These are phyloP conservation scores for Synaphobranchus kaupii DNA, from an alignment of 2,797 vertebrate species.

Conservation along the genomic window DNA sequence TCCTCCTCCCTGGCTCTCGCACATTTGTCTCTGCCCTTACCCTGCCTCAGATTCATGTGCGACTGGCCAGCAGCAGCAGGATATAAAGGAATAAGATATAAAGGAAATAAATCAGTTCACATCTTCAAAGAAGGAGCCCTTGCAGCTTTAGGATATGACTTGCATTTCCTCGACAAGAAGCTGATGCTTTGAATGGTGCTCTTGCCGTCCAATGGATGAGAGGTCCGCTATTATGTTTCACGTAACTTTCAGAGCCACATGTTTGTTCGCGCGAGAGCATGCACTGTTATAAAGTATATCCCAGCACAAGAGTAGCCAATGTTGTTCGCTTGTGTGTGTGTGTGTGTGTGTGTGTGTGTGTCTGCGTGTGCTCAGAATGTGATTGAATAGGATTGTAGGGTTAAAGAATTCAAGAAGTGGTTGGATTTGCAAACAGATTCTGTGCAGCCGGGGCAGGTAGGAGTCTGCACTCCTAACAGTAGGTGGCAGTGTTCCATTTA, in stretches of 20 bases:
- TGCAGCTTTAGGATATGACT: not conserved
- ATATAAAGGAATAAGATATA: conserved; percentile 34
- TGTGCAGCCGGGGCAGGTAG: not conserved
- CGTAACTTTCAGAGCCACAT: conserved; percentile 34
- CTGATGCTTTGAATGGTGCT: conserved; percentile 38
- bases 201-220: conserved; percentile 22
- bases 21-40: conserved; percentile 25
- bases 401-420: not conserved
- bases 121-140: not conserved
- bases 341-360: not conserved
- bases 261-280: conserved; percentile 32
- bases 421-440: not conserved
- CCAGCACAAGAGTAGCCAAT: not conserved
- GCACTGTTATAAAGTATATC: not conserved
- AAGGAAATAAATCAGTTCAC: conserved; percentile 28
- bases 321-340: not conserved
- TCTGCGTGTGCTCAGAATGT: not conserved
- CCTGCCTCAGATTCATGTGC: conserved; percentile 5
- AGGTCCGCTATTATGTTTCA: not conserved
- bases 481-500: conserved; percentile 7
- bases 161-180: conserved; percentile 28
- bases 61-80: conserved; percentile 20
- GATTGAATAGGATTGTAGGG: not conserved
- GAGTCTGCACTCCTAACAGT: conserved; percentile 1
- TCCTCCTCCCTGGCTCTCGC: conserved; percentile 1